Base-by-base conservation (phyloP, 2,113 vertebrate species). In the Albula glossodonta region DNA sequence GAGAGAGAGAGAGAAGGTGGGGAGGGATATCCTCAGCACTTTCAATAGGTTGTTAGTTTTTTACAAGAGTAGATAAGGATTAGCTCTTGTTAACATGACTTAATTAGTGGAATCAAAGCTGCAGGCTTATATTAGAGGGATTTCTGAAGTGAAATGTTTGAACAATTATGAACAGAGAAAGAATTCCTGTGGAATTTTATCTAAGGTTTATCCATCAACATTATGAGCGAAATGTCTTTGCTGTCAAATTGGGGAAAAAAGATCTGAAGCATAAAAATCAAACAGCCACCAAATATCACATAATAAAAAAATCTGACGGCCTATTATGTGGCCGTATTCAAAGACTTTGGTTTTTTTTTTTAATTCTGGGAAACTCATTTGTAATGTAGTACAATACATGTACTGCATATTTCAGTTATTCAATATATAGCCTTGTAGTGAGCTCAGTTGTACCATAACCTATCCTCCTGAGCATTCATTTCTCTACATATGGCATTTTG, bases 51-150 rank as follows among this genome's bases (percentile, higher is more conserved):
- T 81, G 12, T 25, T 57, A 81, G 60, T 19, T 66, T 22, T 66
- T 66, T 66, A 66, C n/a, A 83, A 50, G 82, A 15, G 25, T 50
- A 66, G 53, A 83, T 83, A 83, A 70, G 82, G 19, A 83, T 66
- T 60, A 48, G 66, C 66, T 41, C 53, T 66, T 66, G 57, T 49
- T 60, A 66, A 66, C 82, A 66, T 50, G 80, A 19, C 56, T 83
- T 66, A 83, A 83, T 83, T 63, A 83, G 53, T 10, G 31, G 31
- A 66, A 60, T 63, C 17, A 83, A 83, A 50, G 82, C 82, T 83
- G n/a, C 31, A 51, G 57, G 82, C 31, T 22, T n/a, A 63, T 19
- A 66, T 17, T 63, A 49, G 53, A 63, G 60, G 82, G 57, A 48
- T 63, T 83, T 66, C 7, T 63, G 12, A 17, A 66, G 31, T 3